A percentile compares a stretch with the other conserved stretches of the same genome.
phyloP scores from a whole-genome alignment of 2,797 vertebrate species.

The Scolopax bukidnonensis region DNA sequence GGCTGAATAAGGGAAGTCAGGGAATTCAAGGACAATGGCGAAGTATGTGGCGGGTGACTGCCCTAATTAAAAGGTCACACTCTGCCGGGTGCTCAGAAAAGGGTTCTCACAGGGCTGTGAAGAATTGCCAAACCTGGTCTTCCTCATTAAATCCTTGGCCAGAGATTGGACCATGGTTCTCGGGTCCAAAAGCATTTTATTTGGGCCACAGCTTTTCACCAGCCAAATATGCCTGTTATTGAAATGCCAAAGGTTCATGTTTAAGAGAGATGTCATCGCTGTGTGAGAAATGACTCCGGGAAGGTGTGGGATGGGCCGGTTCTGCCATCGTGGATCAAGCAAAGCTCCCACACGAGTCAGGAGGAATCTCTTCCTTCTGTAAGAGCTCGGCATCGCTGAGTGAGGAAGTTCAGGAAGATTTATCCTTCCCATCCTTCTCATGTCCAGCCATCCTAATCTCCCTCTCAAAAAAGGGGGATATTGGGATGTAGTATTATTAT shows the following conservation, averaged over 20 bases:
- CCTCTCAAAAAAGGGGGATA: neutral
- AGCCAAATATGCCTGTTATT: fast-evolving
- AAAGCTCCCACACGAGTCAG: fast-evolving
- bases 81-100: neutral
- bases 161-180: neutral
- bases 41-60: neutral
- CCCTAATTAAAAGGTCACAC: constrained; percentile 1
- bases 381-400: neutral
- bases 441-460: neutral
- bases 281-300: fast-evolving
- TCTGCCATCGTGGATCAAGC: neutral
- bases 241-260: fast-evolving
- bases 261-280: neutral
- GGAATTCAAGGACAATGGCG: neutral
- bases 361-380: neutral
- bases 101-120: neutral
- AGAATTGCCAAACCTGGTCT: neutral
- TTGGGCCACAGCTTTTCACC: neutral
- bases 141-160: neutral
- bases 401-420: neutral
- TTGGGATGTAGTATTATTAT: neutral
- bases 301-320: neutral
- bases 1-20: neutral
- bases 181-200: neutral
- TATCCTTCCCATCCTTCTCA: neutral